These are phyloP conservation scores for Antheraea mylitta DNA, from an alignment of 1,140 invertebrate species.

Conservation along the genomic window DNA sequence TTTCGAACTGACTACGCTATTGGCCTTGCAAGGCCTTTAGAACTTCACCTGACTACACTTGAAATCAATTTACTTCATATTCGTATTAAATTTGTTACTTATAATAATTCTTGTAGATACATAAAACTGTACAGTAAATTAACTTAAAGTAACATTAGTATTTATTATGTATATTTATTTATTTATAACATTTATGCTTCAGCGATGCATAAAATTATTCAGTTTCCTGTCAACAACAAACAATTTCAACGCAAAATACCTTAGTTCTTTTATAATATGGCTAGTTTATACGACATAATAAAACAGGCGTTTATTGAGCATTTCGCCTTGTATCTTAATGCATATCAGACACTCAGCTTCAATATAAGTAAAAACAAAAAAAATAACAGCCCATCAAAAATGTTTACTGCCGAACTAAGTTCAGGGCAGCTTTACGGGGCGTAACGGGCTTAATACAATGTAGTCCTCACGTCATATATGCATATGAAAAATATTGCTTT, in stretches of 20 bases:
- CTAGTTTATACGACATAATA: constrained; percentile 12
- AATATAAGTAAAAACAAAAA: constrained; percentile 18
- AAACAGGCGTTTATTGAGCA: constrained; percentile 17
- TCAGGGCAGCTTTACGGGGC: not conserved
- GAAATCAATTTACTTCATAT: too few relatives aligned
- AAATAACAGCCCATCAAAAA: constrained; percentile 19
- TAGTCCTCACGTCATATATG: not conserved
- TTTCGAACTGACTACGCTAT: too few relatives aligned
- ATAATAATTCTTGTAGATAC: too few relatives aligned
- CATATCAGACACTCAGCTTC: constrained; percentile 13
- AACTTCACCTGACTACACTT: too few relatives aligned
- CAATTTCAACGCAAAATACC: not conserved
- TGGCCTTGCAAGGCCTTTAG: too few relatives aligned
- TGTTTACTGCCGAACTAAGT: constrained; percentile 17
- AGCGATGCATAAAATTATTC: not conserved
- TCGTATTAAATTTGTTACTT: too few relatives aligned
- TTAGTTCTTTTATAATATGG: not conserved
- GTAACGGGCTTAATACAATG: constrained; percentile 7
- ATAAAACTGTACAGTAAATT: not conserved
- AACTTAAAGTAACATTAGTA: not conserved
- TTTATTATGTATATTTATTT: not conserved
- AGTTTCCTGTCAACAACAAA: not conserved
- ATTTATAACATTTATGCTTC: constrained; percentile 3
- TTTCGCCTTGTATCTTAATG: constrained; percentile 27
- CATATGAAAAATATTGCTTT: not conserved